phyloP scores from a whole-genome alignment of 2,113 vertebrate genomes.

The Neogobius melanostomus region DNA sequence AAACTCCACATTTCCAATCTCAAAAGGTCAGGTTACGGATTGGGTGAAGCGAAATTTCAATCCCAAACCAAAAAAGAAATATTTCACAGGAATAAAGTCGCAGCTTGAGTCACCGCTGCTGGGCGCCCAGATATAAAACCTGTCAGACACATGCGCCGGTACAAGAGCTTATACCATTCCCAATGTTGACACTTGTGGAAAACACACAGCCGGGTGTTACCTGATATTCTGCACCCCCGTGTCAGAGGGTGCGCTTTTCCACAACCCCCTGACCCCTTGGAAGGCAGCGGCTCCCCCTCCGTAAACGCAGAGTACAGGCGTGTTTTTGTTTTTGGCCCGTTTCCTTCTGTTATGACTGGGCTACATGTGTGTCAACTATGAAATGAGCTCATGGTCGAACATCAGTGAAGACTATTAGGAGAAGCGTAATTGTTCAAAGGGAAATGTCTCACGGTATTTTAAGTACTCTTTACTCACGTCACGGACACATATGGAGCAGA shows the following conservation, averaged over 20 bases:
- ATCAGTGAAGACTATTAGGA: slow-evolving; percentile 37
- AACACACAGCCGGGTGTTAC: slow-evolving; percentile 60
- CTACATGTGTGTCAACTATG: slow-evolving; percentile 30
- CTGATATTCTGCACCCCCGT: slow-evolving; percentile 69
- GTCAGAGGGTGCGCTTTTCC: slow-evolving; percentile 61
- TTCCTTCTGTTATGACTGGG: slow-evolving; percentile 69
- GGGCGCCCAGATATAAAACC: slow-evolving; percentile 41
- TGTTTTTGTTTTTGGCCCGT: slow-evolving; percentile 64
- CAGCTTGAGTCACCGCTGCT: slow-evolving; percentile 34
- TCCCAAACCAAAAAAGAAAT: slow-evolving; percentile 5
- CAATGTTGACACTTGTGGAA: slow-evolving; percentile 60
- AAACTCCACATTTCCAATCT: too few relatives aligned
- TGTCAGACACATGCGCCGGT: slow-evolving; percentile 40
- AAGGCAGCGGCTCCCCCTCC: slow-evolving; percentile 32
- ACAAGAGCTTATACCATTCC: slow-evolving; percentile 54
- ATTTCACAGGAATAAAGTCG: slow-evolving; percentile 14
- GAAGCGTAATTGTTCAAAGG: background rate
- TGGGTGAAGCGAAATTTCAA: too few relatives aligned
- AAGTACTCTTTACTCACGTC: background rate
- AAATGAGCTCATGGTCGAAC: slow-evolving; percentile 52
- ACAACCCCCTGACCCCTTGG: slow-evolving; percentile 60
- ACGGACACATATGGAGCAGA: slow-evolving; percentile 17
- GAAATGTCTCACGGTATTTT: background rate
- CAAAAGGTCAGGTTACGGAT: too few relatives aligned
- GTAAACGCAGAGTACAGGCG: slow-evolving; percentile 38